Evolutionary conservation across 1,140 invertebrate species (phyloP).

Genomic region (Helicoverpa armigera): DNA sequence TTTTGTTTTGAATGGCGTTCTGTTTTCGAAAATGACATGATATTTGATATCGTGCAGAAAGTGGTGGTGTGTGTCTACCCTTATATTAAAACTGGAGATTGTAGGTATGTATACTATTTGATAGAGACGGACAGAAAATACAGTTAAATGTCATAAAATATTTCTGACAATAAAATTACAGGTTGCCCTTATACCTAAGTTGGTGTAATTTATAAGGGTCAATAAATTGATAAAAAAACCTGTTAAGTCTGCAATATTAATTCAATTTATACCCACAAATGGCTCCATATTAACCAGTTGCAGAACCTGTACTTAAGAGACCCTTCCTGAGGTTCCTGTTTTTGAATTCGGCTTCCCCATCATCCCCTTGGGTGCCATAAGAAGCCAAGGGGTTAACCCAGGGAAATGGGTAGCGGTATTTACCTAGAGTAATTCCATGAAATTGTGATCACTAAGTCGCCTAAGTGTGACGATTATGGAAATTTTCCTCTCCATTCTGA

Average conservation of each 20-base stretch:
- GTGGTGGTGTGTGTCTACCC: not conserved
- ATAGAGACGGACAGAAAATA: not conserved
- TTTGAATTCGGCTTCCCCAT: slow-evolving; percentile 14
- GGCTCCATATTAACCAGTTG: not conserved
- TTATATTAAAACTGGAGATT: not conserved
- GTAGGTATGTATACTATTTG: not conserved
- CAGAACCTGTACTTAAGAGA: slow-evolving; percentile 7
- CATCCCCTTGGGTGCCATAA: slow-evolving; percentile 26
- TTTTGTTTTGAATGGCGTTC: slow-evolving; percentile 10
- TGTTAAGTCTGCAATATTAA: not conserved
- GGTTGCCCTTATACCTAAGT: not conserved
- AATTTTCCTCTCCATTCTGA: not conserved
- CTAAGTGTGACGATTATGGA: slow-evolving; percentile 29
- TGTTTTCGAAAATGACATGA: slow-evolving; percentile 30
- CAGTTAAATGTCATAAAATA: not conserved
- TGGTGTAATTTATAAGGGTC: too few relatives aligned
- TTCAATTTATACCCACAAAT: slow-evolving; percentile 18
- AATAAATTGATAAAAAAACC: not conserved
- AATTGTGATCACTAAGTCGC: slow-evolving; percentile 32
- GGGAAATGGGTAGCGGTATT: slow-evolving; percentile 17
- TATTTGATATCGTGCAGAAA: slow-evolving; percentile 17
- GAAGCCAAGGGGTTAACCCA: slow-evolving; percentile 34
- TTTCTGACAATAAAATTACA: not conserved
- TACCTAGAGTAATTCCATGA: slow-evolving; percentile 19
- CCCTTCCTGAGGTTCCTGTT: slow-evolving; percentile 14